phyloP scores from a whole-genome alignment of 2,113 vertebrate genomes.

The Phylloscopus trochilus region DNA sequence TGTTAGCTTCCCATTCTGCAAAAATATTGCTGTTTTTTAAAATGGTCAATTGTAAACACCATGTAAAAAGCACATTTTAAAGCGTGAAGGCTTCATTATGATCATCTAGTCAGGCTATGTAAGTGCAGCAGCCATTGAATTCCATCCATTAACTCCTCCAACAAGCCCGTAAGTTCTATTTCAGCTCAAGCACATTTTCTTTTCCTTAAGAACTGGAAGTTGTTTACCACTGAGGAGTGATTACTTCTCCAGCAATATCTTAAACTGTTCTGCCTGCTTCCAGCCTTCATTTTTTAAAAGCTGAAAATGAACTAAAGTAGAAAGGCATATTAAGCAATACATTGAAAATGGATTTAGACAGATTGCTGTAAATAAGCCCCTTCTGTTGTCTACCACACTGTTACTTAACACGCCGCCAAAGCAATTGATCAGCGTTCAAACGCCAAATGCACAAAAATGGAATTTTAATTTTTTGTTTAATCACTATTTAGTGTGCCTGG shows the following conservation, averaged over 20 bases:
- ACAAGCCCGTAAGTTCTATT: not conserved
- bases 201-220: constrained; percentile 27
- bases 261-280: constrained; percentile 24
- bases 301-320: constrained; percentile 45
- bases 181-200: constrained; percentile 27
- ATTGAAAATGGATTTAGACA: constrained; percentile 60
- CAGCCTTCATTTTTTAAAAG: constrained; percentile 42
- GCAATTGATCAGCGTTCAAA: constrained; percentile 55
- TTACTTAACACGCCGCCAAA: constrained; percentile 44
- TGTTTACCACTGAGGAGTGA: constrained; percentile 33
- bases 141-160: not conserved
- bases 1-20: not conserved
- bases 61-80: not conserved
- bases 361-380: constrained; percentile 63
- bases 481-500: constrained; percentile 57
- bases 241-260: constrained; percentile 42
- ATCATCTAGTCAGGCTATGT: not conserved
- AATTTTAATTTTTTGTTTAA: constrained; percentile 75
- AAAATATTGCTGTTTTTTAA: not conserved
- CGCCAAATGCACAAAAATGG: constrained; percentile 53
- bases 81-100: not conserved
- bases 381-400: constrained; percentile 56
- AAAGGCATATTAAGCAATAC: constrained; percentile 65
- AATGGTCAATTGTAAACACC: not conserved
- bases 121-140: not conserved